These are phyloP conservation scores for Mesocricetus auratus DNA, from an alignment of 2,113 vertebrate genomes.

Conservation along the genomic window DNA sequence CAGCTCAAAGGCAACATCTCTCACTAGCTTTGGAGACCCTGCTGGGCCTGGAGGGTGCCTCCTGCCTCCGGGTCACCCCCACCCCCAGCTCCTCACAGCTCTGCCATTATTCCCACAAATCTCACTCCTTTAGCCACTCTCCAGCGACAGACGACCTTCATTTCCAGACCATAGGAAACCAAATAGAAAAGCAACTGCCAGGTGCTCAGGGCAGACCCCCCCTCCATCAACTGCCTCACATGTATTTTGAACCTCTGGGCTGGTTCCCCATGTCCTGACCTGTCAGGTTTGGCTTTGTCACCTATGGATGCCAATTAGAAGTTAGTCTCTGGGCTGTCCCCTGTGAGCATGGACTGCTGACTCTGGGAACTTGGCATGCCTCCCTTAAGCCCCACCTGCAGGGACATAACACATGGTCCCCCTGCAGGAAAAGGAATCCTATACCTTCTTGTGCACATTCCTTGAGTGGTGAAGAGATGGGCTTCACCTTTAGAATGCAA, in stretches of 20 bases:
- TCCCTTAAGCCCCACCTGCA: background rate
- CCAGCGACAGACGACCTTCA: background rate
- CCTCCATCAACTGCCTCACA: background rate
- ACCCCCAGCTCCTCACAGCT: background rate
- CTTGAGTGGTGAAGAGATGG: background rate
- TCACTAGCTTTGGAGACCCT: background rate
- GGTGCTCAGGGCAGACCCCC: background rate
- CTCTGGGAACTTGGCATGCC: background rate
- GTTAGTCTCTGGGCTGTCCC: background rate
- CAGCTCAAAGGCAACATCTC: background rate
- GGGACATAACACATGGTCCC: background rate
- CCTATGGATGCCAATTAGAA: background rate
- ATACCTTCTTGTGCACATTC: background rate
- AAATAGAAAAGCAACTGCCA: background rate
- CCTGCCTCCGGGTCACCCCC: background rate
- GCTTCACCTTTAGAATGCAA: background rate
- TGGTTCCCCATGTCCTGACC: background rate
- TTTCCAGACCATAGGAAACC: background rate
- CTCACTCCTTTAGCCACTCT: background rate
- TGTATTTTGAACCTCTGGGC: background rate
- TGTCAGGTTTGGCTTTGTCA: slow-evolving; percentile 17
- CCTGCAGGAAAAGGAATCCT: background rate
- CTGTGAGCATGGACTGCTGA: background rate
- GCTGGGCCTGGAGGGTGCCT: background rate
- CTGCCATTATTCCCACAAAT: background rate